Conservation (phyloP, 2,797 vertebrate genomes). For the Syngnathus acus region DNA sequence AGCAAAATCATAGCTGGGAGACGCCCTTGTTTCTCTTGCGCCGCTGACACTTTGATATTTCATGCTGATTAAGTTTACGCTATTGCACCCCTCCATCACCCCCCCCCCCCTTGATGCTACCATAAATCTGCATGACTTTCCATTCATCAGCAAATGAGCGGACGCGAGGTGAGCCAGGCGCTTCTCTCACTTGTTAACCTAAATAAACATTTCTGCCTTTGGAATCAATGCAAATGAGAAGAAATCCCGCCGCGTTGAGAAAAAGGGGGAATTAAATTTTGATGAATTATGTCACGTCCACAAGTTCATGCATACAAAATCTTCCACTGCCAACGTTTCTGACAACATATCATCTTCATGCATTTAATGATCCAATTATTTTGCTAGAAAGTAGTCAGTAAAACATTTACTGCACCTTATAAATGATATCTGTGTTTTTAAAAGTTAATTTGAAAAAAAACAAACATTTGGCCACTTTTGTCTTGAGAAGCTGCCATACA, state of each 20-base stretch:
- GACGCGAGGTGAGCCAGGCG: neutral
- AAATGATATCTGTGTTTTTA: neutral
- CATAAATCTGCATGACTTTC: constrained; percentile 19
- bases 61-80: constrained; percentile 31
- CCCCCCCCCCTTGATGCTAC: constrained; percentile 12
- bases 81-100: neutral
- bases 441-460: neutral
- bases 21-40: constrained; percentile 31
- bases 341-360: neutral
- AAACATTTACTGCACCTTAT: neutral
- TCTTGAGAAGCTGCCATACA: neutral
- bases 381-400: neutral
- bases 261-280: neutral
- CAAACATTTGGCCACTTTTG: neutral
- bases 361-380: neutral
- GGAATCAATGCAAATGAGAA: constrained; percentile 11
- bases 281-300: neutral
- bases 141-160: constrained; percentile 5
- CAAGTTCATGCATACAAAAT: neutral
- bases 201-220: constrained; percentile 21
- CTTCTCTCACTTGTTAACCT: constrained; percentile 19
- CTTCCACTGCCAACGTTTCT: neutral
- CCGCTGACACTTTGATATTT: constrained; percentile 27
- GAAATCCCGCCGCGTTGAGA: neutral
- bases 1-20: constrained; percentile 38